Base-by-base conservation (phyloP, 2,888 invertebrate genomes). In the Ormyrus thymus region DNA sequence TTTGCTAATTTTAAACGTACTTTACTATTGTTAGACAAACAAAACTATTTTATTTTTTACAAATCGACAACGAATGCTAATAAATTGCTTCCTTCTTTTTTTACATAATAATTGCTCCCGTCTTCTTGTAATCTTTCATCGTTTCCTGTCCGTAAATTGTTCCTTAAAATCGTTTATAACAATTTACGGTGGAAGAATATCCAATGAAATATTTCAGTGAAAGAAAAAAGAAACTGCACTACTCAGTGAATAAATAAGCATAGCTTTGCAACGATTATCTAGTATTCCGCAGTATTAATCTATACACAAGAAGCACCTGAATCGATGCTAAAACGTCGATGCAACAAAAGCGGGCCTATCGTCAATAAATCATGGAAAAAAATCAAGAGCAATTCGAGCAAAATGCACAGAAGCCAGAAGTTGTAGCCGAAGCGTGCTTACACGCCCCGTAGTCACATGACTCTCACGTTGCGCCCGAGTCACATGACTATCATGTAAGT, bases 401-500 rank as follows among this genome's bases (percentile, higher is more conserved):
- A 29, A 29, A 29, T 29, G 29, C 29, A 29, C 4, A 29, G 29
- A 29, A 45, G 7, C 10, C 13, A 1, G 61, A 61, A 6, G 46
- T 11, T 10, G 45, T 29, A 11, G 53, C 46, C 15, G 51, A 65
- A 50, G 80, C 73, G 80, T 76, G 82, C 80, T 81, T 83, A 82
- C 86, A 84, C 86, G 84, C 85, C 85, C 85, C 82, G 74, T 69
- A 85, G 87, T 89, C 89, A 89, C 89, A 88, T 89, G 89, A 89
- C 86, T 86, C 86, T 89, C 89, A 89, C 87, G 88, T 88, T 89
- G 87, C 69, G 86, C 77, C 29, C 50, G 45, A 82, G 88, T 89
- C 89, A 89, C 89, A 89, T 89, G 89, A 89, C 87, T 55, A 84
- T 87, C 87, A 84, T 85, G 85, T 86, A 88, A 89, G 88, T 88